Percentiles rank a stretch among this genome's conserved stretches.
These are phyloP conservation scores for Limanda limanda DNA, from an alignment of 2,113 vertebrate species.

Conservation along the genomic window DNA sequence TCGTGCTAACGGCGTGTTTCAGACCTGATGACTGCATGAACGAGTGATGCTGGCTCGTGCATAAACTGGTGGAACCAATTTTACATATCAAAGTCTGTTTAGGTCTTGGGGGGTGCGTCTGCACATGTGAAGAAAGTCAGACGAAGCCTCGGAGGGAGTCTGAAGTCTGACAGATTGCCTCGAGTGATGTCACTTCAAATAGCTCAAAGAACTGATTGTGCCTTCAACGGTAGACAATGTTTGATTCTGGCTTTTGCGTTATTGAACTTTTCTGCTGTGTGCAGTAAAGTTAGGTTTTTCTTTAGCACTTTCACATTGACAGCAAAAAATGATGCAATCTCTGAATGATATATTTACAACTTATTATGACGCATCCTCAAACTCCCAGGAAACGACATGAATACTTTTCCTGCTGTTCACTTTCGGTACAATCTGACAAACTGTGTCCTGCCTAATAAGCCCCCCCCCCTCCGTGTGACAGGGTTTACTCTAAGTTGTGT, in stretches of 20 bases:
- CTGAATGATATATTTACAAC: not conserved
- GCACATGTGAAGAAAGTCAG: not conserved
- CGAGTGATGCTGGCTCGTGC: conserved; percentile 11
- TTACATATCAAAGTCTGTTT: conserved; percentile 7
- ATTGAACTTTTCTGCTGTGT: not conserved
- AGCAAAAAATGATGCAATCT: not conserved
- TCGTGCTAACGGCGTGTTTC: conserved; percentile 24
- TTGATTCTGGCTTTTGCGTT: not conserved
- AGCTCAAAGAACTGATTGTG: not conserved
- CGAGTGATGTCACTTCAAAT: not conserved
- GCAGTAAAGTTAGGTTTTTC: not conserved
- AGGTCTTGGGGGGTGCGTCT: not conserved
- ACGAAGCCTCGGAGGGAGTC: not conserved
- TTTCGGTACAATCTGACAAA: not conserved
- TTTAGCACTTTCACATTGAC: conserved; percentile 2
- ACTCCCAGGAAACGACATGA: not conserved
- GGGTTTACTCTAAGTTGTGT: conserved; percentile 11
- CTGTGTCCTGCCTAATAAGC: not conserved
- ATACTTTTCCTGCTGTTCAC: not conserved
- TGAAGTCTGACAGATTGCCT: not conserved
- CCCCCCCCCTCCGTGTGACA: conserved; percentile 5
- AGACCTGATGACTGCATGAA: conserved; percentile 34
- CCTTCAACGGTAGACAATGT: not conserved
- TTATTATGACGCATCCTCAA: not conserved
- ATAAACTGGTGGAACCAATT: conserved; percentile 3